Base-by-base conservation (phyloP, 53 echinoderm and acorn worm genomes). In the Pentamera pediparva region DNA sequence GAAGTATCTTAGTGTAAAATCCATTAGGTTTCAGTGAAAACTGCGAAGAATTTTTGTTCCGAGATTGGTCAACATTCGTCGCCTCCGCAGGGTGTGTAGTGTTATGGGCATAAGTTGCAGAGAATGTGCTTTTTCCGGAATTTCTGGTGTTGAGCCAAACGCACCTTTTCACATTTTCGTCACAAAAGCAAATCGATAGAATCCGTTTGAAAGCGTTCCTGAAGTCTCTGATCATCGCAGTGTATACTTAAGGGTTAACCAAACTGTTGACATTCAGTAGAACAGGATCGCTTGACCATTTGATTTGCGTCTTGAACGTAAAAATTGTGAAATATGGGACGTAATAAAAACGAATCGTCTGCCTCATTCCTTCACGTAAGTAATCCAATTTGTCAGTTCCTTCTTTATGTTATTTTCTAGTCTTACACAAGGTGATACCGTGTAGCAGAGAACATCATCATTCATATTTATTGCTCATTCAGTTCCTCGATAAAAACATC, bases 291-390 rank as follows among this genome's bases (percentile, higher is more conserved):
- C 75, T 62, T 35, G 28, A 5, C 32, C 74, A 69, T 7, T 35
- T 51, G 2, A 83, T 69, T 19, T 71, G n/a, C 85, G 86, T 82
- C 1, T 74, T 45, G 32, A 69, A 92, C 18, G 92, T 92, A 61
- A 92, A 92, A 75, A 84, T 54, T 3, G 92, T 80, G 47, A 92
- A 92, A 79, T 92, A 92, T 11, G 92, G 92, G 12, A 92, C 92
- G 89, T 89, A 92, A 62, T 89, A 92, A 13, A 92, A n/a, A n/a
- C n/a, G n/a, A n/a, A n/a, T n/a, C n/a, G n/a, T n/a, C n/a, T n/a
- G n/a, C n/a, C n/a, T n/a, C n/a, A n/a, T n/a, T n/a, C n/a, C n/a
- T n/a, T n/a, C n/a, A n/a, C n/a, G n/a, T n/a, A n/a, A n/a, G n/a
- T n/a, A n/a, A n/a, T n/a, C n/a, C n/a, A n/a, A n/a, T n/a, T n/a